These are phyloP conservation scores for Dryas iulia DNA, from an alignment of 1,140 invertebrate species.

Conservation along the genomic window DNA sequence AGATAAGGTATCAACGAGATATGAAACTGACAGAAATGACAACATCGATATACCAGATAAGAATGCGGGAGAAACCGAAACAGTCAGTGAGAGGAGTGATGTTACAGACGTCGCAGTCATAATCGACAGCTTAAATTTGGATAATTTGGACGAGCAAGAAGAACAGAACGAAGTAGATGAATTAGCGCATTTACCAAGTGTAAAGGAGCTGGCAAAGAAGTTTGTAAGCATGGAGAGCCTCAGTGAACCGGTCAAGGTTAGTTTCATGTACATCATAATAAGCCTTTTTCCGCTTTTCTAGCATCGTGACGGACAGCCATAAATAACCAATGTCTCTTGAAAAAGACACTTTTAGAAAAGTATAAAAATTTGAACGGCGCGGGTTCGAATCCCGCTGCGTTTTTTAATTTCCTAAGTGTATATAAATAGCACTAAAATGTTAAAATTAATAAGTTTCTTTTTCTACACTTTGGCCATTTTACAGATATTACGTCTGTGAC, in stretches of 20 bases:
- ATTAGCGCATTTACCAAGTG: slow-evolving; percentile 67
- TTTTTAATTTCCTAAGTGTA: too few relatives aligned
- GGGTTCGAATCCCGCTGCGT: too few relatives aligned
- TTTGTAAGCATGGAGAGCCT: slow-evolving; percentile 71
- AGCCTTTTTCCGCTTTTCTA: too few relatives aligned
- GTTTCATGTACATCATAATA: slow-evolving; percentile 28
- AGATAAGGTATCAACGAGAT: slow-evolving; percentile 71
- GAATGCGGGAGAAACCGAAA: slow-evolving; percentile 48
- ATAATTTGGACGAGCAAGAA: slow-evolving; percentile 41
- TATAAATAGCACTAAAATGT: too few relatives aligned
- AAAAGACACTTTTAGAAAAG: too few relatives aligned
- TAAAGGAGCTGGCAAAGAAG: slow-evolving; percentile 76
- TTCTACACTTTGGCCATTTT: too few relatives aligned
- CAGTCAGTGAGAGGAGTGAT: slow-evolving; percentile 44
- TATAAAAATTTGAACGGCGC: too few relatives aligned
- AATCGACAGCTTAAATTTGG: slow-evolving; percentile 39
- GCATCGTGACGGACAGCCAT: too few relatives aligned
- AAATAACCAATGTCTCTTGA: too few relatives aligned
- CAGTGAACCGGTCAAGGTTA: slow-evolving; percentile 64
- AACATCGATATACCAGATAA: slow-evolving; percentile 66
- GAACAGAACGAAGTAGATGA: slow-evolving; percentile 57
- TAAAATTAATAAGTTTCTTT: too few relatives aligned
- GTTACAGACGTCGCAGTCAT: slow-evolving; percentile 38
- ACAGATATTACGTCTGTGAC: too few relatives aligned
- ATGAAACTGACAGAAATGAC: slow-evolving; percentile 58